Evolutionary conservation across 2,113 vertebrate genomes (phyloP), one percentile per base, ranked within the genome.

Genomic region (Aix galericulata): DNA sequence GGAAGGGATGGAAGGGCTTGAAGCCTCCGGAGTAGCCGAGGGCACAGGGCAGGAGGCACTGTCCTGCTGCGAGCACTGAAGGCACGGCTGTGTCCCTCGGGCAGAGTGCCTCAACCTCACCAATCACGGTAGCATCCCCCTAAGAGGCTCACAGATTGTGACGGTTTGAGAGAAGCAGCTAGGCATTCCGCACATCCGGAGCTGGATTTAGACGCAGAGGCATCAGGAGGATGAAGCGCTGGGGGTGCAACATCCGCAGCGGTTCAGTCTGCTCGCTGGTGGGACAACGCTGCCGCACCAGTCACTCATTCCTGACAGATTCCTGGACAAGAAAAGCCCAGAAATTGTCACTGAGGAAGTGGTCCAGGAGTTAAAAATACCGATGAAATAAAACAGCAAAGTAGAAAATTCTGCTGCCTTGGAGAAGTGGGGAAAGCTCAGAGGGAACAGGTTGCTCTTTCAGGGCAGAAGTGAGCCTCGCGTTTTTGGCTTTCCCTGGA

Each of bases 271-370:
- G 55, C 29, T 7, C 2, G 11, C 17, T 14, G 22, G 13, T 2
- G 46, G 20, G 14, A 32, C 62, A 52, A 50, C 23, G 29, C 12
- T 4, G 52, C 25, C 6, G 4, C 32, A 2, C 40, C 66, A 5
- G 6, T 50, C 2, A 2, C 16, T 8, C 53, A 26, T 2, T 13
- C 2, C 8, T 2, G 8, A 23, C 36, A 8, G 18, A 0, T 12
- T 17, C 9, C 29, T 32, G 81, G 71, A 60, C 53, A 8, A 58
- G 48, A 25, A 67, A n/a, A 25, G 46, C 7, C 8, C 60, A 29
- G 46, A 42, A 75, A 22, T 0, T 4, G 22, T 17, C 80, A 3
- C 14, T 20, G 31, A 0, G 3, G 52, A 25, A 71, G 58, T 58
- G 22, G 31, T 31, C 3, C 52, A 5, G 59, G 63, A 59, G 22